These are phyloP conservation scores for Hippopotamyrus pictus DNA, from an alignment of 2,797 vertebrate species.

Conservation along the genomic window DNA sequence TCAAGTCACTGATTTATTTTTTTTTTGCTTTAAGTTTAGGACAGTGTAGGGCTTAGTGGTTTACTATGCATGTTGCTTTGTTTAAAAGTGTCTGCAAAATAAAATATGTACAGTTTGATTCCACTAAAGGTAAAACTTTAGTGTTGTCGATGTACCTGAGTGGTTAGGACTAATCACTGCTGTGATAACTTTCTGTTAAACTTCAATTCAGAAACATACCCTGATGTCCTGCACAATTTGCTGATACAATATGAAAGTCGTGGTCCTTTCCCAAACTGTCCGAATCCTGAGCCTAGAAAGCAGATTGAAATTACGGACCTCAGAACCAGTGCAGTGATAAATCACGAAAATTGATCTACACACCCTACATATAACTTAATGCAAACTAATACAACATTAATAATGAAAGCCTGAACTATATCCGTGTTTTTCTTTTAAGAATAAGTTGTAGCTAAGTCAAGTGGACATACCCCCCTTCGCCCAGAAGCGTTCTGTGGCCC, in stretches of 20 bases:
- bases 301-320: background rate
- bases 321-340: background rate
- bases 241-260: background rate
- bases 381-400: background rate
- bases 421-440: background rate
- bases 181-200: background rate
- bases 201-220: background rate
- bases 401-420: background rate
- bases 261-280: background rate
- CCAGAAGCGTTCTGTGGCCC: background rate
- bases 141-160: background rate
- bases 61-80: background rate
- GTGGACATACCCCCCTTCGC: background rate
- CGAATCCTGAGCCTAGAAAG: background rate
- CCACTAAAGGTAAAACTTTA: background rate
- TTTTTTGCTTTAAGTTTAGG: background rate
- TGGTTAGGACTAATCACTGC: background rate
- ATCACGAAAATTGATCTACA: background rate
- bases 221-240: background rate
- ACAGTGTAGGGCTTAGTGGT: background rate
- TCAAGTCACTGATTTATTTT: background rate
- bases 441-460: background rate
- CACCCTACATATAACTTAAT: background rate
- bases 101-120: background rate
- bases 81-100: background rate